Percentiles rank a stretch among this genome's conserved stretches.
Evolutionary conservation across 2,888 invertebrate species (phyloP).

Genomic region (Uloborus plumipes): DNA sequence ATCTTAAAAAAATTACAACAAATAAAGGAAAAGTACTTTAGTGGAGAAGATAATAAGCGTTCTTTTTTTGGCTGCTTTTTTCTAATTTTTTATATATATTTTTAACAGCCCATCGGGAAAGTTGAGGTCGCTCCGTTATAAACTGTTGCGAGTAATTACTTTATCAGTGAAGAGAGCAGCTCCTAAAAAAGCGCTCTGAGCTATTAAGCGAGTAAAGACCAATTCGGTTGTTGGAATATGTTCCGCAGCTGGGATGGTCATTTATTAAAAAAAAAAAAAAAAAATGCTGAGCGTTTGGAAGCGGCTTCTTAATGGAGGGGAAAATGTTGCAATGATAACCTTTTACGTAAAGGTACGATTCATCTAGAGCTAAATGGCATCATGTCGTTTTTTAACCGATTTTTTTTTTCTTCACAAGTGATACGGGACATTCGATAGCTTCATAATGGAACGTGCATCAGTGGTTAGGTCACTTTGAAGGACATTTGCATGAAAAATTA

Average conservation of each 20-base stretch:
- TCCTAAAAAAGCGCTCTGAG: constrained; percentile 29
- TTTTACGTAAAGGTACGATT: constrained; percentile 26
- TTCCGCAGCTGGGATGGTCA: constrained; percentile 49
- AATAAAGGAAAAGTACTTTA: constrained; percentile 49
- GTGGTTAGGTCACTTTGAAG: constrained; percentile 1
- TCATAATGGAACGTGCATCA: not conserved
- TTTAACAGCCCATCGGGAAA: not conserved
- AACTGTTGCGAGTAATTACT: constrained; percentile 57
- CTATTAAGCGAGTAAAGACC: constrained; percentile 41
- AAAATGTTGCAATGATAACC: constrained; percentile 46
- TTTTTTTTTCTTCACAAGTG: constrained; percentile 13
- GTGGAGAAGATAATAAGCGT: constrained; percentile 47
- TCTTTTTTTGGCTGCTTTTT: not conserved
- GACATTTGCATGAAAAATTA: constrained; percentile 2
- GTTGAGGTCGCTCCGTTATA: constrained; percentile 30
- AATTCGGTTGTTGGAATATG: constrained; percentile 48
- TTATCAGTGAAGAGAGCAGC: constrained; percentile 46
- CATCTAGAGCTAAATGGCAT: constrained; percentile 27
- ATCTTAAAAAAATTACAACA: constrained; percentile 1
- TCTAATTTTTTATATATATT: constrained; percentile 1
- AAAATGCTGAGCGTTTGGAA: constrained; percentile 31
- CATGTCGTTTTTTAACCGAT: not conserved
- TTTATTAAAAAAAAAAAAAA: constrained; percentile 34
- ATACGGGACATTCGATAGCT: not conserved
- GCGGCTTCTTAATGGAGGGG: constrained; percentile 50